Evolutionary conservation across 2,797 vertebrate genomes (phyloP), one percentile per base, ranked within the genome.

Genomic region (Catostomus latipinnis): DNA sequence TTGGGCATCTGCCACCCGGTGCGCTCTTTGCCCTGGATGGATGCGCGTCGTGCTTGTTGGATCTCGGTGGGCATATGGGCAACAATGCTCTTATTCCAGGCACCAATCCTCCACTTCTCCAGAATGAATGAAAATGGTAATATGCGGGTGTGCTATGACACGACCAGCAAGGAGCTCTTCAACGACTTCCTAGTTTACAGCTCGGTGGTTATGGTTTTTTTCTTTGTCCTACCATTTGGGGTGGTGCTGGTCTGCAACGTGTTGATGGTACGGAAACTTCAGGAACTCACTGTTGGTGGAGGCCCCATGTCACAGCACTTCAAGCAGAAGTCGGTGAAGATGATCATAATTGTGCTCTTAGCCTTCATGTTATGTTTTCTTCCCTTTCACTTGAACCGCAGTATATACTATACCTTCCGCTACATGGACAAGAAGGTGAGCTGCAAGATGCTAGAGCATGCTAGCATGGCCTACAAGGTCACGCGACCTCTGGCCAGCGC

Each of bases 271-370:
- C 90, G 89, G 81, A 94, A 93, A 81, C 93, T 99, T 78, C 90
- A 96, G 0, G 88, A 92, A 86, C 93, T 96, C 0, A 46, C 82
- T 0, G 69, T 68, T 6, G 83, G 89, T 0, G 94, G 93, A 0
- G 91, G 89, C 0, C 75, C 87, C 1, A 89, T 90, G 4, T 91
- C 94, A 5, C 92, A 91, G 0, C 91, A 86, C 6, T 94, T 94
- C 87, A 98, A 97, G 81, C 95, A 95, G 91, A 98, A 97, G 88
- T 98, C 98, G 0, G 94, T 98, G 72, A 97, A 96, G 94, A 99
- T 96, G 95, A 97, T 99, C 8, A 87, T 97, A 67, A 94, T 98
- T 0, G 96, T 99, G 70, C 83, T 98, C 88, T 84, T 92, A 0
- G 92, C 93, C 1, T 99, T 99, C 83, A 91, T 96, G 8, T 89